phyloP scores from a whole-genome alignment of 2,797 vertebrate genomes.

The Liparis tanakae region DNA sequence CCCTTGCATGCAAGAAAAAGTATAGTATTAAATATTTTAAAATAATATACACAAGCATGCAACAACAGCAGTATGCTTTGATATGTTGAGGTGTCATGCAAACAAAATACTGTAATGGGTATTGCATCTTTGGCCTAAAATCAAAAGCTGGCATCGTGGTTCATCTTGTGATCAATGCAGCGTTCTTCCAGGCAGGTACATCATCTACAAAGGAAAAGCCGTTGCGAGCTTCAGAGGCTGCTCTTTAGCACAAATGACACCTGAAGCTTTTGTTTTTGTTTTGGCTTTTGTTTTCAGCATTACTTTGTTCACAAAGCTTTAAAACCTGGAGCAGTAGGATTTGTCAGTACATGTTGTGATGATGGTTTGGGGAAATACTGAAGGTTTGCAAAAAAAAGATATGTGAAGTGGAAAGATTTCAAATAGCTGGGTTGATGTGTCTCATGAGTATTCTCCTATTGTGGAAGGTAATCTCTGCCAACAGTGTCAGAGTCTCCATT shows the following conservation, averaged over 20 bases:
- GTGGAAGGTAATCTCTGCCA: not conserved
- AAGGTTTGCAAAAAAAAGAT: not conserved
- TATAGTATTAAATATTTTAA: not conserved
- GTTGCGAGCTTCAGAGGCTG: not conserved
- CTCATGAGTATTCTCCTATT: not conserved
- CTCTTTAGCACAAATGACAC: conserved; percentile 12
- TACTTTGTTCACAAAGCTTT: conserved; percentile 48
- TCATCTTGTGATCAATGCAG: not conserved
- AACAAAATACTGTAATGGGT: not conserved
- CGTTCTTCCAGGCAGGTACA: not conserved
- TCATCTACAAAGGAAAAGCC: conserved; percentile 2
- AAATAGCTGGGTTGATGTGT: not conserved
- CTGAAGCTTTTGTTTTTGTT: conserved; percentile 40
- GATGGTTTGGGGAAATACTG: not conserved
- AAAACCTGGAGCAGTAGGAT: conserved; percentile 13
- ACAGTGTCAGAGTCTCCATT: not conserved
- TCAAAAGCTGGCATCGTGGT: not conserved
- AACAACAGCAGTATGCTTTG: not conserved
- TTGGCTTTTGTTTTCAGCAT: conserved; percentile 41
- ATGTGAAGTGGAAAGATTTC: not conserved
- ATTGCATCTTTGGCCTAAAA: not conserved
- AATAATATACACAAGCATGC: not conserved
- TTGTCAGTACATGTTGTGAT: not conserved
- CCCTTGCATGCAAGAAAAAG: not conserved
- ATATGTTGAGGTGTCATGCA: not conserved